Evolutionary conservation across 2,113 vertebrate species (phyloP).

Genomic region (Sinocyclocheilus rhinocerous): DNA sequence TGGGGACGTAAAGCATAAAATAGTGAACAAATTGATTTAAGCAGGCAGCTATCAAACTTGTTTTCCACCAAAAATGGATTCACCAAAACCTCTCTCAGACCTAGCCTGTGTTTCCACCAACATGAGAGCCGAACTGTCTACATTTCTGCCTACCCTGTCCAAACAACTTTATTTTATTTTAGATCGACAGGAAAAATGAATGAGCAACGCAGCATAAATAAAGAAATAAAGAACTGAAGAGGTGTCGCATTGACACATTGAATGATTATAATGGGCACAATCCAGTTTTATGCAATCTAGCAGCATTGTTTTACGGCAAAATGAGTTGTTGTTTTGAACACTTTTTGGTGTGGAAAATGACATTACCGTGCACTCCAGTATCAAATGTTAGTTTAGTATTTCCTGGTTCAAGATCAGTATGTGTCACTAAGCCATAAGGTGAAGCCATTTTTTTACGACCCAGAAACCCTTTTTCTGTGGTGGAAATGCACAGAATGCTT

Average conservation of each 20-base stretch:
- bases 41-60: not conserved
- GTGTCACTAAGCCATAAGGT: not conserved
- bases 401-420: not conserved
- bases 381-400: not conserved
- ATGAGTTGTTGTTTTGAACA: not conserved
- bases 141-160: not conserved
- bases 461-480: not conserved
- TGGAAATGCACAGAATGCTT: not conserved
- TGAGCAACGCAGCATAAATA: not conserved
- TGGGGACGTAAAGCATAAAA: not conserved
- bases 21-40: not conserved
- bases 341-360: not conserved
- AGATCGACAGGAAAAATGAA: not conserved
- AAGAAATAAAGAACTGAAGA: not conserved
- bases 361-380: not conserved
- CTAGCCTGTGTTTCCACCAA: not conserved
- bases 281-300: not conserved
- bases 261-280: not conserved
- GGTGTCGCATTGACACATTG: not conserved
- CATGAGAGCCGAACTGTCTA: not conserved
- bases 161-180: not conserved
- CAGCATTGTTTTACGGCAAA: not conserved
- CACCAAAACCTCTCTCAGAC: not conserved
- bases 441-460: not conserved
- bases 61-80: not conserved